A percentile compares a stretch with the other conserved stretches of the same genome.
Evolutionary conservation across 2,113 vertebrate genomes (phyloP).

Genomic region (Rutilus rutilus): DNA sequence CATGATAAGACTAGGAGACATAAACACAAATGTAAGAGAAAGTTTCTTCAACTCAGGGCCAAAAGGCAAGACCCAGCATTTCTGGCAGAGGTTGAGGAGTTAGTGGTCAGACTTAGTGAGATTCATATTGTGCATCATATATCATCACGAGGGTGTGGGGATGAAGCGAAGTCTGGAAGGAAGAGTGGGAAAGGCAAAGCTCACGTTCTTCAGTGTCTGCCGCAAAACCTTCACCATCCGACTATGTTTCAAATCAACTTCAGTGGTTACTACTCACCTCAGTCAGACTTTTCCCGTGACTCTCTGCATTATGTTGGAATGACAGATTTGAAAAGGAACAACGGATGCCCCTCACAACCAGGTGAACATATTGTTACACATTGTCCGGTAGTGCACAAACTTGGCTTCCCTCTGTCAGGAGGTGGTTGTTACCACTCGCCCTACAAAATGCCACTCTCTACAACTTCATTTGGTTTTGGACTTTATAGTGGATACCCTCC

Average conservation of each 20-base stretch:
- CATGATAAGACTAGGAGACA: conserved; percentile 90
- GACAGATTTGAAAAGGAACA: conserved; percentile 87
- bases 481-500: conserved; percentile 92
- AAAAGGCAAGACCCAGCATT: conserved; percentile 90
- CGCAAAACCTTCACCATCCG: conserved; percentile 87
- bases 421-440: conserved; percentile 86
- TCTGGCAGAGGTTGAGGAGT: conserved; percentile 88
- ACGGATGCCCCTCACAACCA: conserved; percentile 89
- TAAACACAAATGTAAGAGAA: conserved; percentile 96
- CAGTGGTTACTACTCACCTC: conserved; percentile 93
- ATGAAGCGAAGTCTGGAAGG: conserved; percentile 61
- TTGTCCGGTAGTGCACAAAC: conserved; percentile 86
- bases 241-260: conserved; percentile 92
- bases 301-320: conserved; percentile 89
- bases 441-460: conserved; percentile 85
- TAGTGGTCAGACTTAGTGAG: conserved; percentile 86
- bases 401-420: conserved; percentile 83
- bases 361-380: conserved; percentile 85
- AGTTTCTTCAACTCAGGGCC: conserved; percentile 86
- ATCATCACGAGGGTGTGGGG: conserved; percentile 59
- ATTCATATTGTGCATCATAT: conserved; percentile 86
- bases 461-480: conserved; percentile 88
- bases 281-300: conserved; percentile 83
- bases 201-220: conserved; percentile 83
- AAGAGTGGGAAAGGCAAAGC: conserved; percentile 56